Base-by-base conservation (phyloP, 2,888 invertebrate genomes). In the Drosophila multiciliata region DNA sequence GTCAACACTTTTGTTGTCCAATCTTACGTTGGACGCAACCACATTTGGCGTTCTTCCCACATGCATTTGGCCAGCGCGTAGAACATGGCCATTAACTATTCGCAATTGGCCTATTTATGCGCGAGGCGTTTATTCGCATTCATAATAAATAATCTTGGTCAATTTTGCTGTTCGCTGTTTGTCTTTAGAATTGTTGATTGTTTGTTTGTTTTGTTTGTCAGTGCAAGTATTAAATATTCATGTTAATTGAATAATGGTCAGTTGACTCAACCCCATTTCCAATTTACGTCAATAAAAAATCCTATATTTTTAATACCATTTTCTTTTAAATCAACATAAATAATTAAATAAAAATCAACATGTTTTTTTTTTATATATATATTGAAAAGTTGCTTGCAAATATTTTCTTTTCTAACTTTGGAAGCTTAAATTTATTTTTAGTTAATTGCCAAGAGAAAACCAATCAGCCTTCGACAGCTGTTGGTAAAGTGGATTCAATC, bases 151-250 rank as follows among this genome's bases (percentile, higher is more conserved):
- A 29, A n/a, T 35, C n/a, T 0, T 23, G 36, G 38, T 35, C 17
- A 26, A 40, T 45, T 53, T 66, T 53, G 53, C 17, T 26, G 38
- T 62, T 65, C 40, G 29, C 45, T 48, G 40, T 53, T 49, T 49
- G 57, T 35, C 36, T 32, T 52, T 38, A 17, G n/a, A 38, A 36
- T 58, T 64, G 55, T 20, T 53, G 20, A 42, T 55, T 63, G 60
- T 45, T 42, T 33, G 55, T 50, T 23, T 23, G 23, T 23, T 23
- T 23, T 0, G 29, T 29, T 0, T 23, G 61, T n/a, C 40, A 17
- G 38, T 61, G 53, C 63, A 64, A 64, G 38, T 60, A 54, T 79
- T 40, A 78, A 78, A 38, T 81, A 81, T 79, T 78, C 5, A 81
- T 15, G n/a, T 23, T 12, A 42, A 36, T 49, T 48, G 49, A n/a